These are phyloP conservation scores for Ichneumon xanthorius DNA, from an alignment of 2,888 invertebrate species.

Conservation along the genomic window DNA sequence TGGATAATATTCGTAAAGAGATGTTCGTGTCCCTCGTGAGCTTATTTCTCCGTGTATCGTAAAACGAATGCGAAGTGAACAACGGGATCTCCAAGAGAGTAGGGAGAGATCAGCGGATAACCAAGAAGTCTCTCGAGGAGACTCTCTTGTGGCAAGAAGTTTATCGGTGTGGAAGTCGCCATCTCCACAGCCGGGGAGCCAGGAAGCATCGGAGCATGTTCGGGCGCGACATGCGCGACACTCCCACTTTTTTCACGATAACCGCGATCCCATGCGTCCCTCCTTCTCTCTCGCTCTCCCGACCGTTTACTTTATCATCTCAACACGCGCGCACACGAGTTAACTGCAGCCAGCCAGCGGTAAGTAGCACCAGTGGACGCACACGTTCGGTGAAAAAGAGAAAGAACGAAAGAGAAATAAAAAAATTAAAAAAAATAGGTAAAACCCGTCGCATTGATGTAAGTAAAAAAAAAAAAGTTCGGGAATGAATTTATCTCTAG, in stretches of 20 bases:
- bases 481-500: not conserved
- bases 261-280: conserved; percentile 46
- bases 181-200: conserved; percentile 28
- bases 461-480: not conserved
- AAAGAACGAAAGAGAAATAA: not conserved
- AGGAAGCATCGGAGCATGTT: conserved; percentile 66
- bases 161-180: conserved; percentile 7
- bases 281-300: conserved; percentile 42
- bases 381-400: conserved; percentile 18
- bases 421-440: not conserved
- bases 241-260: conserved; percentile 73
- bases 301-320: conserved; percentile 55
- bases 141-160: not conserved
- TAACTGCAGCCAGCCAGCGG: conserved; percentile 1
- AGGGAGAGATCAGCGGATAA: not conserved
- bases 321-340: conserved; percentile 67
- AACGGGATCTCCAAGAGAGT: not conserved
- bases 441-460: too few species aligned
- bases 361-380: not conserved
- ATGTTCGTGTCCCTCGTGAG: not conserved
- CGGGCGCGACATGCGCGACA: conserved; percentile 73
- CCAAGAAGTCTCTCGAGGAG: conserved; percentile 3
- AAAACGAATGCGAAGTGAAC: not conserved
- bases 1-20: not conserved
- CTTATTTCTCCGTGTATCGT: not conserved